phyloP scores from a whole-genome alignment of 2,888 invertebrate species.

The Bembecia ichneumoniformis region DNA sequence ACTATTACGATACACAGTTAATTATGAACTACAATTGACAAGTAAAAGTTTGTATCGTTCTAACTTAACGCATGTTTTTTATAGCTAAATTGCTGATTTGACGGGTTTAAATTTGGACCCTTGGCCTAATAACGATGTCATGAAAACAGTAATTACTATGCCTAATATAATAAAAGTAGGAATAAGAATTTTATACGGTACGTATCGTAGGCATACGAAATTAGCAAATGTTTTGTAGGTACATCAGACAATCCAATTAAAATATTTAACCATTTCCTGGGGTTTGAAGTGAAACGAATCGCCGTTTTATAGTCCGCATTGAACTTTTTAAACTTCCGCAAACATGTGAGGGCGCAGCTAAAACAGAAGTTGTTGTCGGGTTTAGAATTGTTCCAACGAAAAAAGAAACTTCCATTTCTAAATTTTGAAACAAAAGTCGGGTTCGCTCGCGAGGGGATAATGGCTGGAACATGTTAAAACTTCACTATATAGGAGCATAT shows the following conservation, averaged over 20 bases:
- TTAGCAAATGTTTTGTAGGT: conserved; percentile 10
- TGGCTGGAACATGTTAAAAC: conserved; percentile 51
- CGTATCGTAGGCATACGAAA: too few species aligned
- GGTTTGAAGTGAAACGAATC: conserved; percentile 46
- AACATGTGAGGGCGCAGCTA: conserved; percentile 65
- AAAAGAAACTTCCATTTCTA: conserved; percentile 68
- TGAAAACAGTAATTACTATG: too few species aligned
- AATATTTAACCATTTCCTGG: conserved; percentile 42
- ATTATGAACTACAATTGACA: too few species aligned
- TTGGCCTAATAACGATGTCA: too few species aligned
- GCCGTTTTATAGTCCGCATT: conserved; percentile 44
- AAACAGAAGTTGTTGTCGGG: conserved; percentile 65
- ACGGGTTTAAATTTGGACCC: too few species aligned
- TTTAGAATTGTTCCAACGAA: conserved; percentile 63
- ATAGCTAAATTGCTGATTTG: too few species aligned
- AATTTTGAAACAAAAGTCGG: conserved; percentile 66
- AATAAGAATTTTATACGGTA: too few species aligned
- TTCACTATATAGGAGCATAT: neutral
- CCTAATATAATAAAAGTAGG: too few species aligned
- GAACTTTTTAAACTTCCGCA: conserved; percentile 64
- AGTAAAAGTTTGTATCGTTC: too few species aligned
- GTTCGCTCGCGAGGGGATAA: conserved; percentile 40
- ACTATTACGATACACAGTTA: too few species aligned
- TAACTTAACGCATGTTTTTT: too few species aligned
- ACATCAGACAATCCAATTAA: conserved; percentile 44